These are phyloP conservation scores for Drosophila fuyamai DNA, from an alignment of 1,140 invertebrate genomes.

Conservation along the genomic window DNA sequence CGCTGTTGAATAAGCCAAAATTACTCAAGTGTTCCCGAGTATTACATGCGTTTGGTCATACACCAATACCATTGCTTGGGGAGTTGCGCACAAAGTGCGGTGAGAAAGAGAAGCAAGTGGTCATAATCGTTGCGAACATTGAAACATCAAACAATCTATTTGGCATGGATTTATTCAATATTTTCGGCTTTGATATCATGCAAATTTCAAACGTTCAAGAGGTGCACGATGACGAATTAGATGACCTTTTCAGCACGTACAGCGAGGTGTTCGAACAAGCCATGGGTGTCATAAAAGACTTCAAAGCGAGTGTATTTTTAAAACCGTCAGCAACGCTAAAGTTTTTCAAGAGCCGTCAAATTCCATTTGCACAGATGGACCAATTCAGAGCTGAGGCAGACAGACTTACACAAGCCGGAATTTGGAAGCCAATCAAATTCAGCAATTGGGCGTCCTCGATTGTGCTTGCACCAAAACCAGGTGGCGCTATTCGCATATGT, in stretches of 20 bases:
- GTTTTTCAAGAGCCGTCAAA: too few relatives aligned
- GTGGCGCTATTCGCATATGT: background rate
- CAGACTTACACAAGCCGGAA: background rate
- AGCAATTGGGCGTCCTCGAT: conserved; percentile 1
- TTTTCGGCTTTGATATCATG: background rate
- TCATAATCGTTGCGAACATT: background rate
- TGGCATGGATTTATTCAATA: too few relatives aligned
- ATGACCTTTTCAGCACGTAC: background rate
- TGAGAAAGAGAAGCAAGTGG: background rate
- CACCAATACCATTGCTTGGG: conserved; percentile 1
- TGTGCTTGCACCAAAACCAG: background rate
- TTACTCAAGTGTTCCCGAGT: too few relatives aligned
- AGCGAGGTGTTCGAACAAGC: background rate
- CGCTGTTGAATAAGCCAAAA: background rate
- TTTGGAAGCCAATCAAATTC: background rate
- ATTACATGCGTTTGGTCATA: background rate
- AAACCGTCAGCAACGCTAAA: too few relatives aligned
- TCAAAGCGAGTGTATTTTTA: too few relatives aligned
- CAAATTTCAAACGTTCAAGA: background rate
- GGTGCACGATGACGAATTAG: background rate
- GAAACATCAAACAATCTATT: background rate
- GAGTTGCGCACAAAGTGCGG: background rate
- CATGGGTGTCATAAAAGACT: background rate
- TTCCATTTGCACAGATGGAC: too few relatives aligned
- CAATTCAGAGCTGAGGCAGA: background rate